These are phyloP conservation scores for Tipula lateralis DNA, from an alignment of 2,888 invertebrate species.

Conservation along the genomic window DNA sequence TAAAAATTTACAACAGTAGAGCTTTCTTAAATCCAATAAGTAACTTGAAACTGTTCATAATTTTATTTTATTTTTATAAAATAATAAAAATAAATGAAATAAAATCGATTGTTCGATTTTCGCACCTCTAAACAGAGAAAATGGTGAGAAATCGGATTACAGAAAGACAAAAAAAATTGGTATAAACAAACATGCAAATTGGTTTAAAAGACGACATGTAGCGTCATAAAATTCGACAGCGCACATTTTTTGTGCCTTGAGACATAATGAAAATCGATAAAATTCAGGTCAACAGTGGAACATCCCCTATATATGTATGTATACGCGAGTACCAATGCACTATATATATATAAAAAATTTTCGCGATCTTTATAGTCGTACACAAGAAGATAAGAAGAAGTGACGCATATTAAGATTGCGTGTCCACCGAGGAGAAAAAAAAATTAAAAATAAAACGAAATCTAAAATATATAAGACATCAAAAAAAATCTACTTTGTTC, in stretches of 20 bases:
- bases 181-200: conserved; percentile 7
- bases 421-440: conserved; percentile 14
- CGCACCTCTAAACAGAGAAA: conserved; percentile 25
- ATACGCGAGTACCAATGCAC: not conserved
- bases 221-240: not conserved
- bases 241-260: not conserved
- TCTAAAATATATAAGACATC: not conserved
- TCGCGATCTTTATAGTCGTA: too few species aligned
- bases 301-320: not conserved
- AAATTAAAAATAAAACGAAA: not conserved
- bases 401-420: conserved; percentile 24
- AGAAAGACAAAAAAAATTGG: not conserved
- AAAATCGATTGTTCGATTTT: conserved; percentile 29
- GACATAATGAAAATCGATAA: not conserved
- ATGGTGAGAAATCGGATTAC: conserved; percentile 28
- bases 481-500: not conserved
- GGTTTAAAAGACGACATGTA: not conserved
- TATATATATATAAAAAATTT: not conserved
- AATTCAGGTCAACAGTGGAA: not conserved
- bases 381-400: not conserved
- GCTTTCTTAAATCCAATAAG: not conserved
- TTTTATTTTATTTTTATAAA: conserved; percentile 25
- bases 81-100: not conserved
- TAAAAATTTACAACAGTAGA: not conserved
- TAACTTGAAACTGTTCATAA: conserved; percentile 24